Evolutionary conservation across 2,888 invertebrate species (phyloP), one percentile per base, ranked within the genome.

Genomic region (Acrobasis suavella): DNA sequence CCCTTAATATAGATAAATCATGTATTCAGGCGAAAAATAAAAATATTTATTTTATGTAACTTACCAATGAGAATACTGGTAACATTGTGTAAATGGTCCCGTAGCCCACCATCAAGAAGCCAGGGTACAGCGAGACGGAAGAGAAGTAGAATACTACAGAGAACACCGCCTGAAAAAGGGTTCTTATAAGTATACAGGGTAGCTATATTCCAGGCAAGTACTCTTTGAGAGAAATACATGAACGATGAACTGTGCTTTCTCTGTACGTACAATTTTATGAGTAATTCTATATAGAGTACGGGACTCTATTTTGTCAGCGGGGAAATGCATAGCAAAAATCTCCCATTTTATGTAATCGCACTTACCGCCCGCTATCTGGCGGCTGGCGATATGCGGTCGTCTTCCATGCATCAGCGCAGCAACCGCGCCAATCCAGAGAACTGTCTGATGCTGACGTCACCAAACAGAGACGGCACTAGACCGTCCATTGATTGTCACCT

Each of bases 81-180:
- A 99, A 96, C 97, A 98, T 98, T 5, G 99, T 99, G 90, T 98
- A 99, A 52, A 99, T 93, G 0, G 99, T 99, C 22, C 98, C 98
- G 84, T 99, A 99, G 91, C 99, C 99, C 60, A 99, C 98, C 97
- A 99, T 98, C 58, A 99, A 94, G 78, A 99, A 97, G n/a, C 99
- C 99, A 86, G 99, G 99, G 89, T 99, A 99, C 22, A 99, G 94
- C 9, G 98, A 97, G 50, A 99, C 98, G 0, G 99, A 98, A 17
- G 99, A 98, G 84, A 99, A 96, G 93, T 99, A 99, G 93, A 99
- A 99, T 46, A 99, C 98, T 37, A 99, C 98, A 1, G 98, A 99
- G 91, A 99, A 99, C 50, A 99, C 97, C 1, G 99, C 99, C 93
- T 97, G 96, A 0, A 60, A 69, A 65, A 37, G 16, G 14, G n/a